Conservation (phyloP, 2,113 vertebrate genomes). For the Pituophis catenifer region DNA sequence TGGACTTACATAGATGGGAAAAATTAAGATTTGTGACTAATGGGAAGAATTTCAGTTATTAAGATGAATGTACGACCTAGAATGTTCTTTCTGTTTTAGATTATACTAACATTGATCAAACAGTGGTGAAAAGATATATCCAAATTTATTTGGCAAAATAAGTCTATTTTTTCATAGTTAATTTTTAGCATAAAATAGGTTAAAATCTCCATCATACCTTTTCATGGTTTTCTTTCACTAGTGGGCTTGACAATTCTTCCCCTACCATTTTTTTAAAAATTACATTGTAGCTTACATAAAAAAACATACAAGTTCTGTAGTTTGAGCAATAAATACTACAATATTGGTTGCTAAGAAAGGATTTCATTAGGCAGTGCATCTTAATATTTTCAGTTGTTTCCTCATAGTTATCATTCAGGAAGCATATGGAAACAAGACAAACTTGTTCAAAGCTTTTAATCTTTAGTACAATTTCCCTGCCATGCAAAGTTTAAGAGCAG, state of each 20-base stretch:
- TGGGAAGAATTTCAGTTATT: not conserved
- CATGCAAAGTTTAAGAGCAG: slow-evolving; percentile 41
- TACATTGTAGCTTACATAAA: slow-evolving; percentile 1
- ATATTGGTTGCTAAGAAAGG: slow-evolving; percentile 30
- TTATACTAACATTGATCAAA: not conserved
- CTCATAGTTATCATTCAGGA: slow-evolving; percentile 51
- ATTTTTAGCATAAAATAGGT: not conserved
- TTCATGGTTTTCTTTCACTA: not conserved
- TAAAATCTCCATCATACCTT: not conserved
- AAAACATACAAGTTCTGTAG: not conserved
- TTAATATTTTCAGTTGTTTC: slow-evolving; percentile 51
- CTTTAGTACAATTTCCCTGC: slow-evolving; percentile 52
- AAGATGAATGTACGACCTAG: not conserved
- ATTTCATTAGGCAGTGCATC: slow-evolving; percentile 43
- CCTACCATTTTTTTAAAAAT: not conserved
- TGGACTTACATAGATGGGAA: not conserved
- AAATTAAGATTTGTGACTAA: not conserved
- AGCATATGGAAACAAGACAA: slow-evolving; percentile 55
- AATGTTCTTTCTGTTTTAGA: not conserved
- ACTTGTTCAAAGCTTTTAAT: slow-evolving; percentile 53
- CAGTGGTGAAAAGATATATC: not conserved
- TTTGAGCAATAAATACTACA: not conserved
- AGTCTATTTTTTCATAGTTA: not conserved
- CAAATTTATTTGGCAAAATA: not conserved
- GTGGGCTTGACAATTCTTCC: not conserved